phyloP scores from a whole-genome alignment of 2,113 vertebrate species.

The Eleginops maclovinus region DNA sequence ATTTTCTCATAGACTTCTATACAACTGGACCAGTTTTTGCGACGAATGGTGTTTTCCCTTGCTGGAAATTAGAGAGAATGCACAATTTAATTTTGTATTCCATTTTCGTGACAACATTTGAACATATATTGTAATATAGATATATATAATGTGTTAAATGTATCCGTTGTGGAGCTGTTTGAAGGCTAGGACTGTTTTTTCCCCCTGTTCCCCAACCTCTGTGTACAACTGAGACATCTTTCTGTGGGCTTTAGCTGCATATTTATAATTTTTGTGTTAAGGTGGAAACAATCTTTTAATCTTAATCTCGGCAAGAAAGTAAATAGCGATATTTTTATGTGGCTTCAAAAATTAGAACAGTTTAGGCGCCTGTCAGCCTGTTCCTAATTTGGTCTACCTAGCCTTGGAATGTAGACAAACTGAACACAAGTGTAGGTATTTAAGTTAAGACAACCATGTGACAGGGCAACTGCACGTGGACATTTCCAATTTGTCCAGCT shows the following conservation, averaged over 20 bases:
- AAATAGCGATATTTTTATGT: neutral
- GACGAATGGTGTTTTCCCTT: no score
- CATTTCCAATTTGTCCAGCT: slow-evolving; percentile 48
- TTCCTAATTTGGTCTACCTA: slow-evolving; percentile 30
- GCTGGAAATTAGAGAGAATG: no score
- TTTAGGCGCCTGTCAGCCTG: slow-evolving; percentile 9
- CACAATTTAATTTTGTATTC: neutral
- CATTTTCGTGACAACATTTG: no score
- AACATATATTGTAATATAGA: no score
- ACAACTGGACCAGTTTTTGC: no score
- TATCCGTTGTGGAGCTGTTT: no score
- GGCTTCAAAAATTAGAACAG: slow-evolving; percentile 3
- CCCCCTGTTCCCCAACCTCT: neutral
- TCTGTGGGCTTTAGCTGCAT: neutral
- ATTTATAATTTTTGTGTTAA: neutral
- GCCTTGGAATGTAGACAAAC: slow-evolving; percentile 21
- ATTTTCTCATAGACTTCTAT: no score
- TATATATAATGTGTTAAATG: no score
- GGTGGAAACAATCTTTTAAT: neutral
- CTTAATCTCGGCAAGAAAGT: neutral
- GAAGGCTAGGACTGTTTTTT: neutral
- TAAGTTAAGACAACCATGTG: slow-evolving; percentile 48
- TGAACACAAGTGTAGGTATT: slow-evolving; percentile 28
- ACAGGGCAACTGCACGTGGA: slow-evolving; percentile 18
- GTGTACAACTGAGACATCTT: neutral